These are phyloP conservation scores for Manis javanica DNA, from an alignment of 2,797 vertebrate species.

Conservation along the genomic window DNA sequence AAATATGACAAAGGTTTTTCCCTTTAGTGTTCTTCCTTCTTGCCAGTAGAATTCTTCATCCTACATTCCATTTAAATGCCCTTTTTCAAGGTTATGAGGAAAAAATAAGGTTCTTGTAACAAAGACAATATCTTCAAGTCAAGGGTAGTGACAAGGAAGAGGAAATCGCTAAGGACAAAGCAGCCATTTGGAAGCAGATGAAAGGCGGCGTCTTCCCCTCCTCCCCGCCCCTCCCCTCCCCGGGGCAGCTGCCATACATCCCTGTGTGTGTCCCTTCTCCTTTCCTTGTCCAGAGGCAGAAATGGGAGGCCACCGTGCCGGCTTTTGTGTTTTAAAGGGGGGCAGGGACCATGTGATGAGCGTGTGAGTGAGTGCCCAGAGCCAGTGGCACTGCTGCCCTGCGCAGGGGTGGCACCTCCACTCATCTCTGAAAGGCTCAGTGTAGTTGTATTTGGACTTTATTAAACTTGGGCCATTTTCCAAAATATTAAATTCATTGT, in stretches of 20 bases:
- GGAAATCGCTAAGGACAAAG: constrained; percentile 44
- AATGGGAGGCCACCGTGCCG: not conserved
- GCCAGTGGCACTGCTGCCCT: fast-evolving
- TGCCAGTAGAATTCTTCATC: constrained; percentile 1
- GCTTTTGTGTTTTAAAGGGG: not conserved
- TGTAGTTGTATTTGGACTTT: not conserved
- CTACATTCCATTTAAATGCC: constrained; percentile 24
- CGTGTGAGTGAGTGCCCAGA: not conserved
- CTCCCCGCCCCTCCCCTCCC: not conserved
- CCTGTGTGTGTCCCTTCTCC: not conserved
- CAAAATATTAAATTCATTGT: not conserved
- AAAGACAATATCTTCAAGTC: constrained; percentile 42
- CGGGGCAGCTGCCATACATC: constrained; percentile 59
- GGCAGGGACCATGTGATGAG: not conserved
- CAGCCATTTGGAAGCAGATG: constrained; percentile 45
- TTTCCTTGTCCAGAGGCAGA: not conserved
- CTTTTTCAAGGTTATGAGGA: constrained; percentile 50
- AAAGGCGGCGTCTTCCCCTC: not conserved
- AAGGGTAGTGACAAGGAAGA: constrained; percentile 62
- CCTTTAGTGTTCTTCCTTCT: constrained; percentile 16
- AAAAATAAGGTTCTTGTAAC: constrained; percentile 5
- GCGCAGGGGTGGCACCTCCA: fast-evolving
- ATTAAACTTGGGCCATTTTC: not conserved
- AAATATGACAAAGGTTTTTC: not conserved
- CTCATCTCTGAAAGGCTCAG: not conserved